Conservation (phyloP, 2,888 invertebrate genomes). For the Melinaea menophilus region DNA sequence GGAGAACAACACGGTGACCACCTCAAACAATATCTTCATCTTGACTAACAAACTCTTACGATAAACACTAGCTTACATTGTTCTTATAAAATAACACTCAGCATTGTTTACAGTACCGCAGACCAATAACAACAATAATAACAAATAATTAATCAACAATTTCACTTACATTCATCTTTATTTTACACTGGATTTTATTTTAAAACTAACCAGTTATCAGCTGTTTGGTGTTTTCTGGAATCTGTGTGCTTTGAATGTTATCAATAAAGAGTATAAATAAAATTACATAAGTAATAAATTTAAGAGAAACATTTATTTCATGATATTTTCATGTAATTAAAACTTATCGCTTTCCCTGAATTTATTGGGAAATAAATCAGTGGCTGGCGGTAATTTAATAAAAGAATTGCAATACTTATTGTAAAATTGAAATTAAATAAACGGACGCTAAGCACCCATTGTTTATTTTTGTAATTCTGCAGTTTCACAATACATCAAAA, state of each 20-base stretch:
- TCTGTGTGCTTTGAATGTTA: no score
- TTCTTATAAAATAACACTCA: conserved; percentile 41
- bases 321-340: no score
- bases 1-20: conserved; percentile 39
- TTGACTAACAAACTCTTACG: conserved; percentile 38
- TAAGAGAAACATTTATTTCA: no score
- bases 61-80: conserved; percentile 26
- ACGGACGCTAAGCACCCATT: not conserved
- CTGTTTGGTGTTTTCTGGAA: no score
- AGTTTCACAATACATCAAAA: not conserved
- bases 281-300: no score
- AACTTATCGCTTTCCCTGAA: no score
- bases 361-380: no score
- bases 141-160: not conserved
- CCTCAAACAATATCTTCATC: conserved; percentile 45
- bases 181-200: not conserved
- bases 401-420: conserved; percentile 1
- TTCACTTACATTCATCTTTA: not conserved
- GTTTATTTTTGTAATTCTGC: not conserved
- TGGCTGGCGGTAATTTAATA: not conserved
- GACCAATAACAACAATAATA: conserved; percentile 6
- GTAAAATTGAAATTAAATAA: not conserved
- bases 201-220: not conserved
- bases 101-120: conserved; percentile 5
- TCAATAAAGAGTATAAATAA: no score